Percentiles rank a stretch among this genome's conserved stretches.
Conservation (phyloP, 2,113 vertebrate species). For the Genyomyrus donnyi region DNA sequence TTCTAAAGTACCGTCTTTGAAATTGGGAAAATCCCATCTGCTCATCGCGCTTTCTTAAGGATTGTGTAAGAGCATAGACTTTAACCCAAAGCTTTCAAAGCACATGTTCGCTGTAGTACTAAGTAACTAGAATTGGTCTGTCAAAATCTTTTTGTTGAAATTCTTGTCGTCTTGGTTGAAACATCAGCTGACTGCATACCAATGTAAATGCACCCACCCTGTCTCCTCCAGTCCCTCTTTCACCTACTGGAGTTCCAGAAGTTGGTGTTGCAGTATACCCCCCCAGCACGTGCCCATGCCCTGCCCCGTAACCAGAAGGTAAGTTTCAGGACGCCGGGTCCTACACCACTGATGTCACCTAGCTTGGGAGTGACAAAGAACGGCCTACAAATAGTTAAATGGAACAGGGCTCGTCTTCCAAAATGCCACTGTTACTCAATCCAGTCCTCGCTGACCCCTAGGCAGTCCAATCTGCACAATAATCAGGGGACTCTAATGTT, state of each 20-base stretch:
- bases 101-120: background rate
- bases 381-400: background rate
- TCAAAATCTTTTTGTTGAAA: background rate
- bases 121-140: background rate
- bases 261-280: conserved; percentile 89
- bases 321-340: conserved; percentile 29
- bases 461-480: conserved; percentile 60
- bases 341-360: background rate
- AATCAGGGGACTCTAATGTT: background rate
- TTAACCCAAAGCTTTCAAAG: background rate
- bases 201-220: background rate
- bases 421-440: background rate
- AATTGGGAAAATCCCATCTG: background rate
- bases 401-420: background rate
- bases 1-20: background rate
- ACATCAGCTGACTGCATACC: background rate
- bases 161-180: background rate
- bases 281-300: conserved; percentile 78
- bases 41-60: background rate
- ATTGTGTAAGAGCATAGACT: background rate
- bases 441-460: background rate
- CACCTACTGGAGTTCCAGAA: conserved; percentile 91
- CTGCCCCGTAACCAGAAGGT: conserved; percentile 95
- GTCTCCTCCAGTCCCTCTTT: conserved; percentile 68
- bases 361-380: background rate